Base-by-base conservation (phyloP, 53 echinoderm and acorn worm species). In the Stichopus horrens region DNA sequence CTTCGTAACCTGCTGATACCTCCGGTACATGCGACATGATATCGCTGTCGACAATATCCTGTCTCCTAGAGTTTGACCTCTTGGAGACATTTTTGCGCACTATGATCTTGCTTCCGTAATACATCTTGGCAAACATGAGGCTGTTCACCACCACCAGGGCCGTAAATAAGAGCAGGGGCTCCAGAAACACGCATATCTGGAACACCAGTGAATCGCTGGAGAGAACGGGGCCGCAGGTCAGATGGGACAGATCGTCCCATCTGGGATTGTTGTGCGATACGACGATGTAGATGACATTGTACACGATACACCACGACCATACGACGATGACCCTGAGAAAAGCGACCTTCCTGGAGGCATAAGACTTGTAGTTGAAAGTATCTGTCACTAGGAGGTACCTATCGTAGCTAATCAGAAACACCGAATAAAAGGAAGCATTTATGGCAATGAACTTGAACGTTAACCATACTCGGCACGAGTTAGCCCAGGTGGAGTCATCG, bases 311-410 rank as follows among this genome's bases (percentile, higher is more conserved):
- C 86, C 86, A 86, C 2, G 52, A 8, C 86, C 86, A 86, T 67
- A 68, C n/a, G 0, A n/a, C 66, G 13, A 86, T 66, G 5, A 86
- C 71, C 9, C 86, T 8, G 8, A 86, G 9, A 8, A 67, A 23
- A 7, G 86, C 86, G 6, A 65, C 53, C 66, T 18, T 86, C 7
- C 71, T 65, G 13, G 86, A 67, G 58, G 71, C 86, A 5, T 65
- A 67, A 0, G 66, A 68, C n/a, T 68, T 86, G 22, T 86, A 86
- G 51, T 86, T 65, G 58, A 86, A 86, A 14, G 86, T 68, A 68
- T 86, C 86, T 11, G 86, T 86, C 51, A 86, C 86, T 14, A 86
- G 67, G 13, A 66, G 66, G 53, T 86, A 86, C 51, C 86, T 86
- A 23, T 86, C 86, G 4, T 86, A 86, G 16, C 51, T 86, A 5